These are phyloP conservation scores for Intellagama lesueurii DNA, from an alignment of 2,797 vertebrate genomes.

Conservation along the genomic window DNA sequence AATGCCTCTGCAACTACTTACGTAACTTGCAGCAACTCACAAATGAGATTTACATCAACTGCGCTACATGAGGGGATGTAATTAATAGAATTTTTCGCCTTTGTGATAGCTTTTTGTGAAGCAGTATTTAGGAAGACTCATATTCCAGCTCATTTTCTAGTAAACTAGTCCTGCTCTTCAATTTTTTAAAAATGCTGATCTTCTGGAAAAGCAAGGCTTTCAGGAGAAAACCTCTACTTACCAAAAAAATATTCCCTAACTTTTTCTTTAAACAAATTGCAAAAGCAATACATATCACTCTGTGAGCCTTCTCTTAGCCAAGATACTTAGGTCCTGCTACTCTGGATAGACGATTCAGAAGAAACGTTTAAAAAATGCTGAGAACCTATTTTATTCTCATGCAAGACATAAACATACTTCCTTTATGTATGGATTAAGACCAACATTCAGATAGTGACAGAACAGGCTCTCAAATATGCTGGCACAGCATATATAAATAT, in stretches of 20 bases:
- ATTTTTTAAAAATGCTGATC: not conserved
- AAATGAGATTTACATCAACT: too few species aligned
- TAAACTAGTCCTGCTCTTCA: not conserved
- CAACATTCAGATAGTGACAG: not conserved
- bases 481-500: not conserved
- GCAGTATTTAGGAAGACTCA: not conserved
- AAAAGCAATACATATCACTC: slow-evolving; percentile 2
- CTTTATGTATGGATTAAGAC: not conserved
- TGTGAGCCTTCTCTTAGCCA: not conserved
- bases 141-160: not conserved
- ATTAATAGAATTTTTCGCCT: too few species aligned
- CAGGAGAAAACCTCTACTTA: slow-evolving; percentile 2
- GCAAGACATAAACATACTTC: not conserved
- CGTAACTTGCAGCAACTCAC: too few species aligned
- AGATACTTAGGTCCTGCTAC: not conserved
- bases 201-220: not conserved
- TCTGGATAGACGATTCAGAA: not conserved
- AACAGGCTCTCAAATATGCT: not conserved
- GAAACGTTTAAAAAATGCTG: not conserved
- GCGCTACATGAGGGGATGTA: too few species aligned
- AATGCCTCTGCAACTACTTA: too few species aligned
- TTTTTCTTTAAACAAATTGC: not conserved
- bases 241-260: not conserved
- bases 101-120: not conserved
- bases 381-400: not conserved